These are phyloP conservation scores for Sebastes itinus DNA, from an alignment of 2,797 vertebrate species.

Conservation along the genomic window DNA sequence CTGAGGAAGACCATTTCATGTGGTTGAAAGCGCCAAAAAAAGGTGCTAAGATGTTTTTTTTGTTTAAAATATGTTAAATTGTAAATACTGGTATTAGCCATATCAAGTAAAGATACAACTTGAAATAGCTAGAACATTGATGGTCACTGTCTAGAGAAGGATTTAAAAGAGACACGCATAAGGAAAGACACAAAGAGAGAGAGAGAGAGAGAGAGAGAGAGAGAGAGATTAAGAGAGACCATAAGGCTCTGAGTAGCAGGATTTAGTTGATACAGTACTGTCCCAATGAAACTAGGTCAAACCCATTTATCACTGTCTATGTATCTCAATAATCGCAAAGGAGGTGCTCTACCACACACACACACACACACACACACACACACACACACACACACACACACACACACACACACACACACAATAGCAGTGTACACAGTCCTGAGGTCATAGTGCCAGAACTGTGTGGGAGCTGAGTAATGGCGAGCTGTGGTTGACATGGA, in stretches of 20 bases:
- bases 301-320: constrained; percentile 48
- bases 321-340: constrained; percentile 32
- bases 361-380: neutral
- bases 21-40: neutral
- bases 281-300: constrained; percentile 62
- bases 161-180: neutral
- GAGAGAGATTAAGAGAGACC: constrained; percentile 15
- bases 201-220: neutral
- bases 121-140: neutral
- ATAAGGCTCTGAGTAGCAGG: constrained; percentile 8
- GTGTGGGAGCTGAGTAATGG: constrained; percentile 71
- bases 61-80: neutral
- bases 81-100: neutral
- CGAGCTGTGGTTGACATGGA: constrained; percentile 75
- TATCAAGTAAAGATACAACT: neutral
- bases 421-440: constrained; percentile 34
- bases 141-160: neutral
- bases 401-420: neutral
- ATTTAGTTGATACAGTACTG: constrained; percentile 29
- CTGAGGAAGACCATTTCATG: neutral
- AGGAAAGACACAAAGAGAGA: neutral
- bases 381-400: neutral
- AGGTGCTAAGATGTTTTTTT: neutral
- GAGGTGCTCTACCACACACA: neutral
- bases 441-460: constrained; percentile 59